Conservation (phyloP, 2,113 vertebrate species). For the Hucho hucho region DNA sequence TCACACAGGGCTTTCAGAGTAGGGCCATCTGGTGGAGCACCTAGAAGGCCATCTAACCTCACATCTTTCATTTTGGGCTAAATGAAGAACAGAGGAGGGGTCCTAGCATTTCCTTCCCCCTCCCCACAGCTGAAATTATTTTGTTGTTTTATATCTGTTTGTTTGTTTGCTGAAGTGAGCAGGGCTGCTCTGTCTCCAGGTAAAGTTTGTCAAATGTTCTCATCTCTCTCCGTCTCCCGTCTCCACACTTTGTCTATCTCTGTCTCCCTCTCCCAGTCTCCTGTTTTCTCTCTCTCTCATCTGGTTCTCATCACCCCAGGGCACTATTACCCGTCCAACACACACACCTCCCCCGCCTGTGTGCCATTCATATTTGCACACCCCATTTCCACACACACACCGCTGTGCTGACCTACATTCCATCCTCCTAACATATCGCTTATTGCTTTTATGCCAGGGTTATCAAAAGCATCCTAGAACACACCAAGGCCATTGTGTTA, state of each 20-base stretch:
- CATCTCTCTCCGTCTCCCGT: constrained; percentile 25
- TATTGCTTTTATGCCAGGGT: not conserved
- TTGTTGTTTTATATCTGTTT: constrained; percentile 31
- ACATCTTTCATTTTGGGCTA: constrained; percentile 12
- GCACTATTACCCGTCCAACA: constrained; percentile 27
- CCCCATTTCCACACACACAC: constrained; percentile 1
- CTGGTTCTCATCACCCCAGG: constrained; percentile 43
- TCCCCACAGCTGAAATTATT: not conserved
- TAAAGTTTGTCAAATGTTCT: constrained; percentile 29
- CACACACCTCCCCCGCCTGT: not conserved
- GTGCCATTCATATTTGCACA: not conserved
- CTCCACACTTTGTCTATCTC: constrained; percentile 19
- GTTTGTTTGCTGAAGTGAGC: constrained; percentile 41
- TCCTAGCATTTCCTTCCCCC: not conserved
- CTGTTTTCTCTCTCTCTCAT: constrained; percentile 21
- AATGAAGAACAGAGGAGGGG: constrained; percentile 15
- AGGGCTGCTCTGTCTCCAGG: constrained; percentile 26
- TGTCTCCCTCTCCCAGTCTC: constrained; percentile 20
- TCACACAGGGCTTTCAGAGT: no score
- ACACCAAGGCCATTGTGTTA: not conserved
- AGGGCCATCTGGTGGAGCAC: no score
- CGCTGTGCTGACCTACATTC: not conserved
- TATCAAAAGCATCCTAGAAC: constrained; percentile 3
- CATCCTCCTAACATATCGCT: not conserved
- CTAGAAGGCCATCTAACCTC: not conserved